phyloP scores from a whole-genome alignment of 2,113 vertebrate genomes.

The Australoheros scitulus region DNA sequence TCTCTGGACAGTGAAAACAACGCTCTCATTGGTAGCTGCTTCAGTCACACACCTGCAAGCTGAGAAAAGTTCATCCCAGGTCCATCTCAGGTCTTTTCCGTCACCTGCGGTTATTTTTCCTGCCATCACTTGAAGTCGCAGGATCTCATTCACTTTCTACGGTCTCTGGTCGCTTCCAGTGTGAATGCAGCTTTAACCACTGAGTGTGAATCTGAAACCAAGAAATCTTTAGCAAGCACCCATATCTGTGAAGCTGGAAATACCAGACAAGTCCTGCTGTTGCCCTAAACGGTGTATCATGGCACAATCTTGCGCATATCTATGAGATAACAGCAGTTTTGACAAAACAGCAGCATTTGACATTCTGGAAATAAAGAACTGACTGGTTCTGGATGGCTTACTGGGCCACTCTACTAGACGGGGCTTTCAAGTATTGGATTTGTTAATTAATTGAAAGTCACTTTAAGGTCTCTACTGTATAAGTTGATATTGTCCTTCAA shows the following conservation, averaged over 20 bases:
- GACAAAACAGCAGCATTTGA: background rate
- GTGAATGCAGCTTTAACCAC: too few relatives aligned
- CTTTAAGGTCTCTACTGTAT: background rate
- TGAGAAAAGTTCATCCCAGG: too few relatives aligned
- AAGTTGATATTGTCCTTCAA: background rate
- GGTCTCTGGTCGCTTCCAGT: background rate
- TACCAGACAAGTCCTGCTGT: too few relatives aligned
- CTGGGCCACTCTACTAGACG: background rate
- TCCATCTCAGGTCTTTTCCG: background rate
- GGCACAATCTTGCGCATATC: background rate
- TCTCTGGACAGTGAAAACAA: too few relatives aligned
- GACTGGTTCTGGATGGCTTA: rapidly evolving
- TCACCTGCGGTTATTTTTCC: background rate
- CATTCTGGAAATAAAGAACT: background rate
- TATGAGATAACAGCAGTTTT: background rate
- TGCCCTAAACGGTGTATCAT: background rate
- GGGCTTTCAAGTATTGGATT: background rate
- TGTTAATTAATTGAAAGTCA: background rate
- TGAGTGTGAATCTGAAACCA: background rate
- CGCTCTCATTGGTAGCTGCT: too few relatives aligned
- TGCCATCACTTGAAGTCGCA: background rate
- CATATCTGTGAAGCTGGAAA: background rate
- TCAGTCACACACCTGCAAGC: too few relatives aligned
- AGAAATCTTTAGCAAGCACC: too few relatives aligned
- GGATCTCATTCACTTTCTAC: background rate